Base-by-base conservation (phyloP, 2,888 invertebrate genomes). In the Pandemis corylana region DNA sequence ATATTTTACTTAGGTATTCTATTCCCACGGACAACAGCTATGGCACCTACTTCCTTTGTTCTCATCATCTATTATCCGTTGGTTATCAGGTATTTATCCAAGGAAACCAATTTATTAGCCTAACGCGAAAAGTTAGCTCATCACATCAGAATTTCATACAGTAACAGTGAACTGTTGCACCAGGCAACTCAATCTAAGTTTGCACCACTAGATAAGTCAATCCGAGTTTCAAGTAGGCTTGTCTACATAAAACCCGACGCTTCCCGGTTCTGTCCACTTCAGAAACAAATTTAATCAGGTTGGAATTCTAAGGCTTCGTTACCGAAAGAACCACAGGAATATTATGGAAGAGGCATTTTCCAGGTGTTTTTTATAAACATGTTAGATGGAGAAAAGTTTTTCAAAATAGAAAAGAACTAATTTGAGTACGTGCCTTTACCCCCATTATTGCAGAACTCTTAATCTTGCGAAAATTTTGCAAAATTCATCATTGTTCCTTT, bases 151-250 rank as follows among this genome's bases (percentile, higher is more conserved):
- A 49, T 61, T 56, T 69, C 42, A 66, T 72, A 75, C 72, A 73
- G 46, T 75, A 76, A 78, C 76, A 59, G 76, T 72, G 67, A 71
- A 75, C 75, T 65, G 59, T 72, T 71, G 74, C 77, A 77, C 71
- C 71, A 68, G 66, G 73, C 71, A 74, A 76, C 66, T 76, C 78
- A 77, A 78, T 80, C 76, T 78, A 78, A 80, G 77, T 80, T 79
- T 74, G 71, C 42, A 59, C 66, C 61, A 41, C 63, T 36, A 53
- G 56, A 10, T 62, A 15, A 12, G 41, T 59, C 12, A 46, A 20
- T 49, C n/a, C 53, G 12, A 76, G 69, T 67, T 66, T 66, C 70
- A 20, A 61, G 51, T 53, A 62, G 74, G 74, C 65, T 46, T 46
- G 53, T 67, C 15, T 13, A 41, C 61, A 74, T 59, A 61, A 65